Percentiles rank a stretch among this genome's conserved stretches.
These are phyloP conservation scores for Carabus problematicus DNA, from an alignment of 2,888 invertebrate genomes.

Conservation along the genomic window DNA sequence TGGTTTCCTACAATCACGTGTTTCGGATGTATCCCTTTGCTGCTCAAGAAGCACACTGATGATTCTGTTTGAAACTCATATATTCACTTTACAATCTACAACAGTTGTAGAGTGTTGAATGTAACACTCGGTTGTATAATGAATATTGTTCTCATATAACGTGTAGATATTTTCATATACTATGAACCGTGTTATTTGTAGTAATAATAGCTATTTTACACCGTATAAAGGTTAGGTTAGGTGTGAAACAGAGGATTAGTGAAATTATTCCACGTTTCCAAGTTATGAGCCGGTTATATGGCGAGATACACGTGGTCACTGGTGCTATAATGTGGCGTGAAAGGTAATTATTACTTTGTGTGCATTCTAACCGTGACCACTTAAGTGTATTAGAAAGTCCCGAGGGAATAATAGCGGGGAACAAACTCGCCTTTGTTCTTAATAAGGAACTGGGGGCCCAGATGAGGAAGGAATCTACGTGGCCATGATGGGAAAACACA, in stretches of 20 bases:
- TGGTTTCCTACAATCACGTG: conserved; percentile 31
- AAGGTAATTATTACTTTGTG: conserved; percentile 40
- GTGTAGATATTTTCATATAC: conserved; percentile 26
- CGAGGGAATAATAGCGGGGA: neutral
- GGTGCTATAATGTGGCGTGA: conserved; percentile 16
- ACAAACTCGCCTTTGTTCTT: no score
- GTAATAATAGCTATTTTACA: conserved; percentile 17
- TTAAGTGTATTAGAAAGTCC: conserved; percentile 17
- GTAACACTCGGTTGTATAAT: no score
- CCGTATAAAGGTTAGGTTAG: neutral
- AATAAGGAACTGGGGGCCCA: no score
- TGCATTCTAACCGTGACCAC: conserved; percentile 22
- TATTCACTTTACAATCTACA: conserved; percentile 20
- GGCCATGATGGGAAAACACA: no score
- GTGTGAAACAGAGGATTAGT: conserved; percentile 14
- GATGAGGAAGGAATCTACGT: no score
- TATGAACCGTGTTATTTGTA: conserved; percentile 22
- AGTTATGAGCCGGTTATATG: conserved; percentile 32
- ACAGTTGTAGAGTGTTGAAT: no score
- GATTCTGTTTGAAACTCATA: conserved; percentile 22
- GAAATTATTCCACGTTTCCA: conserved; percentile 35
- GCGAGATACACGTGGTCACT: conserved; percentile 1
- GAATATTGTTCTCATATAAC: no score
- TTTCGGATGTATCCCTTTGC: conserved; percentile 1
- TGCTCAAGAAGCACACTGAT: conserved; percentile 24